Conservation (phyloP, 2,113 vertebrate genomes). For the Coptodon rendalli region DNA sequence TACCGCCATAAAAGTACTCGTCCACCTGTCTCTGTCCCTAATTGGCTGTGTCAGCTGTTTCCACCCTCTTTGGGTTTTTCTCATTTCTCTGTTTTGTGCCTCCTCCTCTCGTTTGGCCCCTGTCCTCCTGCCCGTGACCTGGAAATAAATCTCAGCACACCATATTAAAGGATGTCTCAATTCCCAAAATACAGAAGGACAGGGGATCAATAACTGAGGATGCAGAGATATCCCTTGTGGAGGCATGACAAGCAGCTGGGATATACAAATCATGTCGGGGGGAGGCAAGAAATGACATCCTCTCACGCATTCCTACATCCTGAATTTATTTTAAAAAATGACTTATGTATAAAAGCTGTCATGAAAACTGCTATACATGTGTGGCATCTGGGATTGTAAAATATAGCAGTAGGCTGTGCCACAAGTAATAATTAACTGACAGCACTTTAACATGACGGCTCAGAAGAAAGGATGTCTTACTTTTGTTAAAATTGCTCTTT, state of each 20-base stretch:
- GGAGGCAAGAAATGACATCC: neutral
- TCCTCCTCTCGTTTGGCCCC: rapidly evolving
- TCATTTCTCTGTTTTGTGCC: neutral
- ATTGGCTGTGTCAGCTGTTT: neutral
- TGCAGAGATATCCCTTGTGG: neutral
- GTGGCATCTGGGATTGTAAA: neutral
- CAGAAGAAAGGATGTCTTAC: neutral
- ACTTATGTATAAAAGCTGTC: neutral
- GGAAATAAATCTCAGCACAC: neutral
- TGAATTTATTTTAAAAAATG: neutral
- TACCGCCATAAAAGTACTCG: neutral
- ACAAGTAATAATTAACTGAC: neutral
- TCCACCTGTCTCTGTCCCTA: neutral
- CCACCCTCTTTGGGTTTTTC: neutral
- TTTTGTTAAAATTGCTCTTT: neutral
- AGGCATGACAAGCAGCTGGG: neutral
- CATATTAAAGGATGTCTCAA: neutral
- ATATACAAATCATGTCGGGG: neutral
- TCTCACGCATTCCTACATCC: neutral
- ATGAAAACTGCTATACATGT: neutral
- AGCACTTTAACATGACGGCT: neutral
- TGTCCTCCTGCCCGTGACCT: neutral
- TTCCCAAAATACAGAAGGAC: neutral
- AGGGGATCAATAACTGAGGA: neutral
- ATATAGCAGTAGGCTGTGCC: neutral